A percentile compares a stretch with the other conserved stretches of the same genome.
Conservation (phyloP, 2,113 vertebrate genomes). For the Chionodraco myersi region DNA sequence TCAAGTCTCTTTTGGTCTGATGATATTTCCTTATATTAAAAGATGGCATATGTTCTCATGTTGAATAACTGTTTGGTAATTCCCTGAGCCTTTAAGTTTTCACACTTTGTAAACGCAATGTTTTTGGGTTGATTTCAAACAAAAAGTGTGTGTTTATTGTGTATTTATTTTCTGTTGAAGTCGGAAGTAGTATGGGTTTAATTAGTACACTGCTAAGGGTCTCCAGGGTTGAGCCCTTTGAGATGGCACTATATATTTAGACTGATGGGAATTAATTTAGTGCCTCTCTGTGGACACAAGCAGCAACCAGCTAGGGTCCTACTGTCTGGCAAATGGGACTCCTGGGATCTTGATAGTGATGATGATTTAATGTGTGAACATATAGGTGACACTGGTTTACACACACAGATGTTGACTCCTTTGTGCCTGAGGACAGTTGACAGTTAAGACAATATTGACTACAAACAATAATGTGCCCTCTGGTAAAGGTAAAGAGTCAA, state of each 20-base stretch:
- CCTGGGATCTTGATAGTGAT: slow-evolving; percentile 51
- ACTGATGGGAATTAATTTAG: slow-evolving; percentile 69
- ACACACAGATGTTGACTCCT: not conserved
- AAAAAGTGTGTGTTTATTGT: not conserved
- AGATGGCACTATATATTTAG: slow-evolving; percentile 61
- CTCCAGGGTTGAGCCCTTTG: slow-evolving; percentile 47
- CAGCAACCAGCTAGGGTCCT: slow-evolving; percentile 11
- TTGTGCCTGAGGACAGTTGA: not conserved
- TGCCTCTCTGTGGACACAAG: slow-evolving; percentile 17
- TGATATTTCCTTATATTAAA: too few species aligned
- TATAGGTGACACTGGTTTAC: slow-evolving; percentile 10
- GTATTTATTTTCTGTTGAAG: slow-evolving; percentile 19
- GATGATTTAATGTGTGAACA: slow-evolving; percentile 21
- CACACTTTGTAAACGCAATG: not conserved
- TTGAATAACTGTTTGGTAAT: not conserved
- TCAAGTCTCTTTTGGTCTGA: too few species aligned
- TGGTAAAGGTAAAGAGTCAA: not conserved
- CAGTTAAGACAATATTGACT: not conserved
- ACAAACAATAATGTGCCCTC: not conserved
- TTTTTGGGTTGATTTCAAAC: not conserved
- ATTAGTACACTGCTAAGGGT: slow-evolving; percentile 60
- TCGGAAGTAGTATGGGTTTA: slow-evolving; percentile 55
- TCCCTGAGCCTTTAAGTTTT: too few species aligned
- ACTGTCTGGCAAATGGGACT: slow-evolving; percentile 59
- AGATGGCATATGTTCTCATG: not conserved